Conservation (phyloP, 2,888 invertebrate genomes). For the Mylabris sibirica region DNA sequence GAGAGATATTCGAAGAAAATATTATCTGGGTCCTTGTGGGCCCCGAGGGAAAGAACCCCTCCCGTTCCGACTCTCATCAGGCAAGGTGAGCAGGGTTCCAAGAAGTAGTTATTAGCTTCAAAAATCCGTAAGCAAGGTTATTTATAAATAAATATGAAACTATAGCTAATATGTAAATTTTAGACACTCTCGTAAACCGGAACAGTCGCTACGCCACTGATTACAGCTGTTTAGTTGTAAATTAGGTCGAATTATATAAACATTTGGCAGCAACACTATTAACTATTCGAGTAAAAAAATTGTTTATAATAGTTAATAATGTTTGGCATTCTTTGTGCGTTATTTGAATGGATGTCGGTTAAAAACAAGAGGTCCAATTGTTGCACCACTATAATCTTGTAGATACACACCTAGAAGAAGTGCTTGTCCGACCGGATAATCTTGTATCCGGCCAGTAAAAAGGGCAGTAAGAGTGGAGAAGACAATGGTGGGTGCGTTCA, state of each 20-base stretch:
- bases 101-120: no score
- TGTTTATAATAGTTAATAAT: background rate
- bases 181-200: no score
- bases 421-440: constrained; percentile 40
- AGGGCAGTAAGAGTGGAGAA: constrained; percentile 40
- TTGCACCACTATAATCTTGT: background rate
- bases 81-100: no score
- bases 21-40: no score
- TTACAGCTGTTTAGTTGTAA: background rate
- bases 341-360: constrained; percentile 16
- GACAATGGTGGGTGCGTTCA: constrained; percentile 42
- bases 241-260: background rate
- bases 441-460: constrained; percentile 42
- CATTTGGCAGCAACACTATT: background rate
- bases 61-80: no score
- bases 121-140: no score
- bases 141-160: no score
- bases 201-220: no score
- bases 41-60: no score
- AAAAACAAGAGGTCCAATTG: constrained; percentile 15
- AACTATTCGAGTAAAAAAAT: background rate
- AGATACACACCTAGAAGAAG: constrained; percentile 28
- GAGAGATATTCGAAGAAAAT: no score
- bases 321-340: background rate
- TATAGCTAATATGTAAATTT: no score